phyloP scores from a whole-genome alignment of 2,797 vertebrate genomes.

The Notoglanidium macrostoma region DNA sequence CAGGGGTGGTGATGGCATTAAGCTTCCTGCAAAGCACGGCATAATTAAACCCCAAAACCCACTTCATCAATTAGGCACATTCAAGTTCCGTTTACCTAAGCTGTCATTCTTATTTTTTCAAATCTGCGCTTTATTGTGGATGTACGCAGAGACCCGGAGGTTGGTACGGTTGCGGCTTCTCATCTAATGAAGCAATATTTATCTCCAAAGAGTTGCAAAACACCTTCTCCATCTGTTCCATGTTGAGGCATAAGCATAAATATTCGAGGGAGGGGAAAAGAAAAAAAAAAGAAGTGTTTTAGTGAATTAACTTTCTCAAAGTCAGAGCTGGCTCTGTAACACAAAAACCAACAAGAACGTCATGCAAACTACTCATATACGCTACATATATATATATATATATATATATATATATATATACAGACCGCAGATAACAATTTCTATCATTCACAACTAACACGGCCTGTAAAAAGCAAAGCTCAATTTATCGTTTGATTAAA shows the following conservation, averaged over 20 bases:
- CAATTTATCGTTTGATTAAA: not conserved
- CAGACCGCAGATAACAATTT: not conserved
- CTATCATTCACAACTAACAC: not conserved
- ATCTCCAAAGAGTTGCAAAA: conserved; percentile 53
- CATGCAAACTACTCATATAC: not conserved
- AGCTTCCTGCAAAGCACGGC: conserved; percentile 37
- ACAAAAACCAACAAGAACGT: not conserved
- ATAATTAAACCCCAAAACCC: conserved; percentile 32
- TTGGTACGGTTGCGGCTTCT: conserved; percentile 29
- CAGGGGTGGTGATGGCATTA: not conserved
- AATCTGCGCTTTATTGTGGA: conserved; percentile 29
- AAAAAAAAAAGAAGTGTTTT: conserved; percentile 5
- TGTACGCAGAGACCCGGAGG: conserved; percentile 4
- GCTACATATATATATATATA: too few species aligned
- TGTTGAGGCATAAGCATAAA: conserved; percentile 22
- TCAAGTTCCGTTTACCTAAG: conserved; percentile 26
- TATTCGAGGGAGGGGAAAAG: not conserved
- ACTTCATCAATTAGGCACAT: conserved; percentile 16
- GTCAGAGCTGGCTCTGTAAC: not conserved
- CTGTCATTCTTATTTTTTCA: conserved; percentile 30
- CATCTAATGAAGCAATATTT: conserved; percentile 49
- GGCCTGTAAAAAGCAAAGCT: not conserved
- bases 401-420: too few species aligned
- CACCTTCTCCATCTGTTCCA: conserved; percentile 43
- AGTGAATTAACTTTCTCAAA: not conserved